phyloP scores from a whole-genome alignment of 1,140 invertebrate genomes.

The Holotrichia oblita region DNA sequence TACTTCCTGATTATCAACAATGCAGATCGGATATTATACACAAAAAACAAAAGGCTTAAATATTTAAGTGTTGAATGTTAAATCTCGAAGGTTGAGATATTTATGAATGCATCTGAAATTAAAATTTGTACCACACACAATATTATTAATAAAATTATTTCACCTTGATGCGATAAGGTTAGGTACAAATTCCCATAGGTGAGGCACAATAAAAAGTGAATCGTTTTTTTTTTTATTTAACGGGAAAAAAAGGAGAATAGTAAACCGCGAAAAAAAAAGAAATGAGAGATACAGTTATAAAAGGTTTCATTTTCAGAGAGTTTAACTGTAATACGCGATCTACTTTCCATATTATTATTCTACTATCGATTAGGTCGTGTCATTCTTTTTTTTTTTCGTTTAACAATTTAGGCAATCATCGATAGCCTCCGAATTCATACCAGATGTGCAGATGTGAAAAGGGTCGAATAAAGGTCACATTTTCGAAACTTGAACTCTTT shows the following conservation, averaged over 20 bases:
- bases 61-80: neutral
- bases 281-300: neutral
- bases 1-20: neutral
- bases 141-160: neutral
- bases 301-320: constrained; percentile 1
- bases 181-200: neutral
- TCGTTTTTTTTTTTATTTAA: too few species aligned
- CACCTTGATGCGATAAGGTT: neutral
- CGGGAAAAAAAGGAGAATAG: too few species aligned
- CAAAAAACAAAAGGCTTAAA: neutral
- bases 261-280: neutral
- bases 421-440: too few species aligned
- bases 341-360: constrained; percentile 20
- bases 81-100: neutral
- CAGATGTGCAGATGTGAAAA: too few species aligned
- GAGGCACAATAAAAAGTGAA: neutral
- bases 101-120: neutral
- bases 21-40: neutral
- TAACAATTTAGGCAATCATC: too few species aligned
- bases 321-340: neutral
- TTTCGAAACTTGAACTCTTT: constrained; percentile 2
- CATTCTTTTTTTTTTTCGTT: neutral
- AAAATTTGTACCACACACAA: neutral
- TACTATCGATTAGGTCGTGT: neutral
- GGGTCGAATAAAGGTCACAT: neutral